Evolutionary conservation across 2,888 invertebrate genomes (phyloP).

Genomic region (Megaustenia siamemsis): DNA sequence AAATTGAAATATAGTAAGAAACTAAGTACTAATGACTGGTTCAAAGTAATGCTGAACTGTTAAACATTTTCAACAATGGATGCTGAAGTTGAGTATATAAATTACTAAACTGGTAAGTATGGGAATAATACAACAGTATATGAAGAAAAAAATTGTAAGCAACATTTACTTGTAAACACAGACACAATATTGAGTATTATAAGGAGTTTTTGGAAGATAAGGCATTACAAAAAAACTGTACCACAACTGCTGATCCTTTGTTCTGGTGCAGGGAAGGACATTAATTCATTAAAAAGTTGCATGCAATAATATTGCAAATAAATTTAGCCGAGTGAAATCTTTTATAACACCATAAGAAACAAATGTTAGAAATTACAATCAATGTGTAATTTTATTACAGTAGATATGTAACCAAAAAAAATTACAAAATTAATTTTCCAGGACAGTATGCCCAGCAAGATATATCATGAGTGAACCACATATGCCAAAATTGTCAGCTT

Average conservation of each 20-base stretch:
- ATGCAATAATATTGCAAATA: not conserved
- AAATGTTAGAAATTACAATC: not conserved
- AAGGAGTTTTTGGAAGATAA: not conserved
- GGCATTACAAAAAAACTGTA: not conserved
- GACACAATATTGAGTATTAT: not conserved
- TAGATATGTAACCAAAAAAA: not conserved
- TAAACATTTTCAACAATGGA: constrained; percentile 1
- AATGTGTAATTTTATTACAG: not conserved
- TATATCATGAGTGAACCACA: too few species aligned
- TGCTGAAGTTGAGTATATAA: not conserved
- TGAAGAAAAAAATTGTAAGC: not conserved
- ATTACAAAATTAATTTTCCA: too few species aligned
- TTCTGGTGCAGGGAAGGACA: too few species aligned
- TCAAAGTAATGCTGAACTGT: not conserved
- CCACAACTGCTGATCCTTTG: not conserved
- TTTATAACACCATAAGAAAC: not conserved
- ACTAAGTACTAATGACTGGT: not conserved
- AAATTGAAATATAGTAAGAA: not conserved
- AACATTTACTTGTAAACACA: not conserved
- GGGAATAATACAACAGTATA: not conserved
- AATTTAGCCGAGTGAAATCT: not conserved
- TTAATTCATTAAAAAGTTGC: not conserved
- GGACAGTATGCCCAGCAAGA: too few species aligned
- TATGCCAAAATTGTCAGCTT: too few species aligned
- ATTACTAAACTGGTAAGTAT: not conserved